Conservation (phyloP, 2,888 invertebrate species). For the Muschampia plurimacula region DNA sequence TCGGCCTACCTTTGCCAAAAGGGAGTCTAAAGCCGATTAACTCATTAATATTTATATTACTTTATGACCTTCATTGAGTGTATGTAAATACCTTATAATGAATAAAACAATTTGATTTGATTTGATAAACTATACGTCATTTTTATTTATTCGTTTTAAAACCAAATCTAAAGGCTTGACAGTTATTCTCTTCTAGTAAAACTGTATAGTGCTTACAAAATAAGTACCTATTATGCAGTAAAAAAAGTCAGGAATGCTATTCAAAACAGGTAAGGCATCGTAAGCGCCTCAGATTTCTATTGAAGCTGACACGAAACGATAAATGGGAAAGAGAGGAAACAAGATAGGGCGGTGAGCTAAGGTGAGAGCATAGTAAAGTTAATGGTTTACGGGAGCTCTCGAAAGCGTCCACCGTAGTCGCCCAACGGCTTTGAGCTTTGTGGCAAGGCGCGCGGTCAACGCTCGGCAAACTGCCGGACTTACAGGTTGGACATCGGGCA, state of each 20-base stretch:
- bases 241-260: conserved; percentile 30
- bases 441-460: conserved; percentile 78
- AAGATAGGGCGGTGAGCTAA: conserved; percentile 40
- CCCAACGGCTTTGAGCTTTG: conserved; percentile 72
- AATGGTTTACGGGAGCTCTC: conserved; percentile 56
- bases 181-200: background rate
- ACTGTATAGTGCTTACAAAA: background rate
- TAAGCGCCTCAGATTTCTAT: conserved; percentile 30
- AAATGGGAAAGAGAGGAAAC: conserved; percentile 30
- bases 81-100: too few species aligned
- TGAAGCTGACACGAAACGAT: conserved; percentile 25
- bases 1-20: too few species aligned
- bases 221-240: background rate
- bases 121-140: too few species aligned
- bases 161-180: background rate
- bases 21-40: too few species aligned
- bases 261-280: conserved; percentile 33
- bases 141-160: too few species aligned
- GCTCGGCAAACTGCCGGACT: conserved; percentile 84
- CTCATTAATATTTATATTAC: too few species aligned
- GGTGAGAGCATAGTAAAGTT: conserved; percentile 40
- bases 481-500: conserved; percentile 83
- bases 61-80: too few species aligned
- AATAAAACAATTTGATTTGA: too few species aligned
- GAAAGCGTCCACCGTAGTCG: conserved; percentile 72